Conservation (phyloP, 1,140 invertebrate species). For the Tetranychus cinnabarinus region DNA sequence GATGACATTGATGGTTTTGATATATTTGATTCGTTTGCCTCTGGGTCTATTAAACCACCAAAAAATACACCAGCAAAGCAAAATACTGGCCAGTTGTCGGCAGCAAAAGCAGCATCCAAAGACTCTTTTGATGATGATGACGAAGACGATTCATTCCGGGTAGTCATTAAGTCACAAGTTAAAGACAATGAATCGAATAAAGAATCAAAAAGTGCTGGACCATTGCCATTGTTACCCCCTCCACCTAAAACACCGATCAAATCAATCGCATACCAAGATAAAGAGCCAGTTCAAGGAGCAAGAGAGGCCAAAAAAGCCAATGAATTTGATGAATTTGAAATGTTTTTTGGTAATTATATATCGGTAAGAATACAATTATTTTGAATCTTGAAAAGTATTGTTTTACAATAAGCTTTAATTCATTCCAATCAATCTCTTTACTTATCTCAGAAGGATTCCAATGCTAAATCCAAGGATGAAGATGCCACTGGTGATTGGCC, state of each 20-base stretch:
- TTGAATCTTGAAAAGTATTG: too few species aligned
- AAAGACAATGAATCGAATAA: slow-evolving; percentile 5
- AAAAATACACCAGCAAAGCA: slow-evolving; percentile 10
- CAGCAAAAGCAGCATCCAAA: background rate
- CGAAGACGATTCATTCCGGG: slow-evolving; percentile 14
- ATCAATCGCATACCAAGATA: background rate
- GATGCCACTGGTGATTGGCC: background rate
- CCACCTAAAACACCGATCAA: slow-evolving; percentile 11
- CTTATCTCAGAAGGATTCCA: background rate
- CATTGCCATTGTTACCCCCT: slow-evolving; percentile 14
- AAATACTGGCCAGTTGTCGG: background rate
- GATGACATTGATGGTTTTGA: slow-evolving; percentile 11
- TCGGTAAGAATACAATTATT: background rate
- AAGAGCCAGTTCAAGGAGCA: background rate
- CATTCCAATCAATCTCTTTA: too few species aligned
- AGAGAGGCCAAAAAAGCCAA: background rate
- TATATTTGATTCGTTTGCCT: slow-evolving; percentile 13
- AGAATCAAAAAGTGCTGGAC: background rate
- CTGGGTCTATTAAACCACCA: slow-evolving; percentile 5
- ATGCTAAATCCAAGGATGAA: background rate
- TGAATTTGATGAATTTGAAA: slow-evolving; percentile 2
- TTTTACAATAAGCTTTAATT: too few species aligned
- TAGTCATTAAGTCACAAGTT: slow-evolving; percentile 15
- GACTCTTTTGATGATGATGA: slow-evolving; percentile 15
- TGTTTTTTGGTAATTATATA: background rate